phyloP scores from a whole-genome alignment of 2,888 invertebrate species.

The Leucophora obtusa region DNA sequence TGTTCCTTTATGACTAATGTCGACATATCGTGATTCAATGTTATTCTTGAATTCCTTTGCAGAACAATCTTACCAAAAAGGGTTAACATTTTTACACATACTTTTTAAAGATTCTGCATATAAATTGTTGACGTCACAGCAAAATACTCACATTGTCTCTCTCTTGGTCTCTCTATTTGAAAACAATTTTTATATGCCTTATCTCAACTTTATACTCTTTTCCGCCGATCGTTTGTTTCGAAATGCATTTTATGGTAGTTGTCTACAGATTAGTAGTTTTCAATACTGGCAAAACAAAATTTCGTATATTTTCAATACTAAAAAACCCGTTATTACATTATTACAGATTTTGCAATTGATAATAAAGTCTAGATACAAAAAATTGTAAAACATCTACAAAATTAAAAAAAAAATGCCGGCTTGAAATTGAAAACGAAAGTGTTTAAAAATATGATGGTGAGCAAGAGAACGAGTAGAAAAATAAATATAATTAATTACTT shows the following conservation, averaged over 20 bases:
- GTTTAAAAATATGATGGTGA: neutral
- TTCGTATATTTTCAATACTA: neutral
- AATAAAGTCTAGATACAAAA: neutral
- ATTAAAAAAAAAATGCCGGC: neutral
- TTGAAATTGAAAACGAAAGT: conserved; percentile 7
- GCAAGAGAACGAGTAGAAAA: neutral
- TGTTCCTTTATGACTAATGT: no score
- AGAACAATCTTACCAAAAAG: neutral
- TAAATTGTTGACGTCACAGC: conserved; percentile 5
- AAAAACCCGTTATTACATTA: neutral
- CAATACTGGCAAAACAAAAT: neutral
- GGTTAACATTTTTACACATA: neutral
- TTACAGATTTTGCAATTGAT: neutral
- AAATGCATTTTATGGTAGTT: neutral
- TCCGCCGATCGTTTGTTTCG: neutral
- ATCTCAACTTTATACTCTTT: conserved; percentile 1
- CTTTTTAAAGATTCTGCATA: neutral
- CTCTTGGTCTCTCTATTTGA: neutral
- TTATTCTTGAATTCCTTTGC: no score
- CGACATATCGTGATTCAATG: no score
- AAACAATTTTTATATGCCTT: neutral
- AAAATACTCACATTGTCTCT: neutral
- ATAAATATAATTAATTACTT: neutral
- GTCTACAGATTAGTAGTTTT: neutral
- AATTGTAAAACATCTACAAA: neutral